phyloP scores from a whole-genome alignment of 2,113 vertebrate species.

The Nycticorax nycticorax region DNA sequence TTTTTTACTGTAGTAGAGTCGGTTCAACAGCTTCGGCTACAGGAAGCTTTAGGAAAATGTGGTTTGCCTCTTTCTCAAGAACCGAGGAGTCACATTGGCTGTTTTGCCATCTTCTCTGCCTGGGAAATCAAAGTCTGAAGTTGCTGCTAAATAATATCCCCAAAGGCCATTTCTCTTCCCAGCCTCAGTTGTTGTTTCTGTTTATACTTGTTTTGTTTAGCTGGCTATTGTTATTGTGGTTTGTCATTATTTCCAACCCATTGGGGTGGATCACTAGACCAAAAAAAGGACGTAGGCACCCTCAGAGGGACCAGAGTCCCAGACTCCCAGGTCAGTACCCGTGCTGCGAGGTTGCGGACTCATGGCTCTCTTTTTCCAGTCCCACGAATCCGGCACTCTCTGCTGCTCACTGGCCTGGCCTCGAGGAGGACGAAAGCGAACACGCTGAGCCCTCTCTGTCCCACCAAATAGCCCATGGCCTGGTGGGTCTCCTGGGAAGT shows the following conservation, averaged over 20 bases:
- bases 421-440: background rate
- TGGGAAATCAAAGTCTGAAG: constrained; percentile 52
- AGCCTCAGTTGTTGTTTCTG: constrained; percentile 53
- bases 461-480: background rate
- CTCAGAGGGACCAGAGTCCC: background rate
- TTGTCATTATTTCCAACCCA: constrained; percentile 57
- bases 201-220: constrained; percentile 58
- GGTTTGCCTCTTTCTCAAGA: constrained; percentile 55
- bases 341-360: accelerated
- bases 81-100: background rate
- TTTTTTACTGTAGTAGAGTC: background rate
- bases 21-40: background rate
- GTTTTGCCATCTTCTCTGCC: constrained; percentile 32
- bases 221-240: constrained; percentile 60
- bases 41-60: constrained; percentile 46
- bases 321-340: background rate
- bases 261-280: constrained; percentile 34
- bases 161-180: constrained; percentile 52
- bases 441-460: background rate
- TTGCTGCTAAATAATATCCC: constrained; percentile 53
- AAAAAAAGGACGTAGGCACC: background rate
- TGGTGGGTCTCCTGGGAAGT: background rate
- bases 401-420: background rate
- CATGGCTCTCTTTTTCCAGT: background rate
- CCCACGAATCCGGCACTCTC: accelerated